These are phyloP conservation scores for Heliangelus exortis DNA, from an alignment of 2,797 vertebrate species.

Conservation along the genomic window DNA sequence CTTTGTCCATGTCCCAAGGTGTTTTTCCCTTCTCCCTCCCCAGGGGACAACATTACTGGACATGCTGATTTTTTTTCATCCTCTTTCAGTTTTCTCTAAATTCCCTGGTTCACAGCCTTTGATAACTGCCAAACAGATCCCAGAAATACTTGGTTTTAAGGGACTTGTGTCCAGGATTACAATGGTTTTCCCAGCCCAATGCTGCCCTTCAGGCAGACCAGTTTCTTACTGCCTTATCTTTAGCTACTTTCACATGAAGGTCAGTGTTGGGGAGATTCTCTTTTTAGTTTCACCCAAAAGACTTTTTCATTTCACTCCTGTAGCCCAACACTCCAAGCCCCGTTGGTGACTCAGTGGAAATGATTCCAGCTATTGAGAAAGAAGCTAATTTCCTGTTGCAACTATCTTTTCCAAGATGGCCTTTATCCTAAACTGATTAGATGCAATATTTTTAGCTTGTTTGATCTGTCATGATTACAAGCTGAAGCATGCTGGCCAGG, in stretches of 20 bases:
- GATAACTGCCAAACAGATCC: background rate
- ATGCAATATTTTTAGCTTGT: background rate
- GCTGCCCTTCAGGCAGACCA: background rate
- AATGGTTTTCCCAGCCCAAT: background rate
- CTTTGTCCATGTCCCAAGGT: accelerated
- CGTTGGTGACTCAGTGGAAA: background rate
- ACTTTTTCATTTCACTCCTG: background rate
- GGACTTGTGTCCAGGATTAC: background rate
- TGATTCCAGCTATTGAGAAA: constrained; percentile 51
- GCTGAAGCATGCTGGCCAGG: background rate
- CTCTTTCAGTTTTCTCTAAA: background rate
- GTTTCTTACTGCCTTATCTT: background rate
- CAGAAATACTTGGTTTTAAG: background rate
- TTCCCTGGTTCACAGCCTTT: background rate
- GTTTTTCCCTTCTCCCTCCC: background rate
- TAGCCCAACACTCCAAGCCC: background rate
- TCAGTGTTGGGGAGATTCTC: background rate
- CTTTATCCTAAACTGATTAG: constrained; percentile 50
- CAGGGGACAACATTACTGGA: background rate
- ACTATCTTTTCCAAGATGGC: background rate
- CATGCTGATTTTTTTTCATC: background rate
- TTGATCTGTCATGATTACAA: background rate
- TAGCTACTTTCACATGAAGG: background rate
- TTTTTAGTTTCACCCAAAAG: background rate
- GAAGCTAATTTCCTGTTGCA: constrained; percentile 28